Evolutionary conservation across 2,113 vertebrate genomes (phyloP), one percentile per base, ranked within the genome.

Genomic region (Egretta garzetta): DNA sequence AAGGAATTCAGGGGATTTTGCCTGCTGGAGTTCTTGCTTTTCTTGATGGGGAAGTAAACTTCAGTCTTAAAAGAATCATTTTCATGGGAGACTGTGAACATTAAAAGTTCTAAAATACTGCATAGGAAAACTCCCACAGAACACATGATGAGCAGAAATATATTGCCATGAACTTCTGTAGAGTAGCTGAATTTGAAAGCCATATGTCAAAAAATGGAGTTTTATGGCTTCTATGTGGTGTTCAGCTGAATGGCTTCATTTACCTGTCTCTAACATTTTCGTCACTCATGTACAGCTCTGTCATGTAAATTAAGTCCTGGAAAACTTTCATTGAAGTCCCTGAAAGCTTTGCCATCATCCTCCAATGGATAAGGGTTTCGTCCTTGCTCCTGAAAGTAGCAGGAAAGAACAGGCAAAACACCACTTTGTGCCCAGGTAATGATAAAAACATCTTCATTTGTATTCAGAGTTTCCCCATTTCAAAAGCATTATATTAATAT

Each of bases 91-190:
- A 70, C 47, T 79, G 45, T 68, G 83, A 85, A 75, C 23, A 77
- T 52, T 77, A 86, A 12, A 88, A 80, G 33, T 50, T 83, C 91
- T 94, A 91, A 93, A 90, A 82, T 68, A 62, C 59, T 93, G 50
- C 4, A 8, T 86, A 88, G 73, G 80, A 96, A 74, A 95, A 88
- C 74, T 94, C 93, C 80, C 80, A 89, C 93, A 92, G 86, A 96
- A 94, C 88, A 91, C 96, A 93, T 56, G 88, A 97, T 86, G 32
- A 96, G 41, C 58, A 71, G 64, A 88, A 94, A 80, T 68, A 80
- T 41, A 86, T 56, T 83, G 50, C 80, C 35, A 83, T 60, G 81
- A 83, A 86, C 12, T 87, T 90, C 47, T 63, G 47, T 39, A 45
- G 50, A 88, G 63, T 88, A 91, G 35, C 16, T 60, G 88, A 88